Evolutionary conservation across 2,113 vertebrate genomes (phyloP).

Genomic region (Serilophus lunatus): DNA sequence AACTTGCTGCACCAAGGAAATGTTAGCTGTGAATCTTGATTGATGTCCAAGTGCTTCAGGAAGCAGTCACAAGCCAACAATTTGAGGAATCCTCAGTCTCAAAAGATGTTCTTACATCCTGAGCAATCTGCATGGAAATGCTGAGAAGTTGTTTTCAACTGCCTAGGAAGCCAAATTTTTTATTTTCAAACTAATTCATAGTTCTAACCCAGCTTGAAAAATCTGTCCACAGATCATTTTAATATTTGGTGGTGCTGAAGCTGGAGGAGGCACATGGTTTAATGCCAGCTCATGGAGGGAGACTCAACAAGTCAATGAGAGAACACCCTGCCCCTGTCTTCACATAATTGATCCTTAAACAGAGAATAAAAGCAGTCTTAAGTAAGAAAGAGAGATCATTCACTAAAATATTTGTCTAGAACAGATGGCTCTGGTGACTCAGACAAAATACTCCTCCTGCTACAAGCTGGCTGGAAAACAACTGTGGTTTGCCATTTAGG

Average conservation of each 20-base stretch:
- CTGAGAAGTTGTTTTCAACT: background rate
- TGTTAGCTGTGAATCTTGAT: background rate
- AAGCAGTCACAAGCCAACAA: accelerated
- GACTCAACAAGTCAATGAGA: background rate
- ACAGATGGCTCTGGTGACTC: slow-evolving; percentile 54
- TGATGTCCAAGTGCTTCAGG: background rate
- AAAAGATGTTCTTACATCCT: background rate
- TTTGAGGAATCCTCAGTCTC: background rate
- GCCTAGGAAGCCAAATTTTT: background rate
- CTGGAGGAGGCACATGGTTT: background rate
- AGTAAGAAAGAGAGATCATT: background rate
- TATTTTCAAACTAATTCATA: background rate
- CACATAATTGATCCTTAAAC: background rate
- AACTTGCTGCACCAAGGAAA: background rate
- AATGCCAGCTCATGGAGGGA: background rate
- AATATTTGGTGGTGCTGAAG: background rate
- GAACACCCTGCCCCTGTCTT: background rate
- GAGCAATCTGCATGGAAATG: background rate
- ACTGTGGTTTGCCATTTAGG: background rate
- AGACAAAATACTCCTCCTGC: background rate
- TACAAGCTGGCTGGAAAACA: background rate
- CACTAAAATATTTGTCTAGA: slow-evolving; percentile 27
- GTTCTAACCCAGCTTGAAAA: background rate
- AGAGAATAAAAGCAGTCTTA: background rate
- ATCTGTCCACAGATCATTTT: background rate